A percentile compares a stretch with the other conserved stretches of the same genome.
phyloP scores from a whole-genome alignment of 2,888 invertebrate species.

The Noctua comes region DNA sequence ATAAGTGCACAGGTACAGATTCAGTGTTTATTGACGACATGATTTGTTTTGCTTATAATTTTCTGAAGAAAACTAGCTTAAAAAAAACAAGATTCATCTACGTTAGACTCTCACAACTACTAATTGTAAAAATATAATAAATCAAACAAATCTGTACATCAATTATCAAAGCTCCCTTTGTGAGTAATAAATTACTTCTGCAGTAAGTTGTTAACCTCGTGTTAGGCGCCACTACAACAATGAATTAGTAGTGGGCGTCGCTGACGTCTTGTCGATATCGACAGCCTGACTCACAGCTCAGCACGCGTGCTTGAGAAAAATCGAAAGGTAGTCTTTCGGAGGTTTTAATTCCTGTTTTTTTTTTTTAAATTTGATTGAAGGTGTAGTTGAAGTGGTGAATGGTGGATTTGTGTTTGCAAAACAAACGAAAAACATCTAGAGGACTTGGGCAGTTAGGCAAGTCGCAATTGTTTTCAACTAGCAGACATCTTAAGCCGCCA shows the following conservation, averaged over 20 bases:
- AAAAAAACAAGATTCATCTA: neutral
- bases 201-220: slow-evolving; percentile 24
- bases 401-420: neutral
- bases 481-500: neutral
- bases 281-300: slow-evolving; percentile 38
- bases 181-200: neutral
- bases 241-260: slow-evolving; percentile 42
- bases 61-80: neutral
- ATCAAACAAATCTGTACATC: neutral
- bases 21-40: neutral
- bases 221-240: slow-evolving; percentile 44
- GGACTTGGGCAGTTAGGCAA: neutral
- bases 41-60: neutral
- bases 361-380: neutral
- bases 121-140: neutral
- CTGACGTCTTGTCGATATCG: slow-evolving; percentile 32
- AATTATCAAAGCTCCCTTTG: neutral
- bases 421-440: neutral
- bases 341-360: neutral
- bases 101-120: neutral
- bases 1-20: neutral
- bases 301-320: slow-evolving; percentile 28
- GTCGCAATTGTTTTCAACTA: neutral
- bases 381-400: neutral
- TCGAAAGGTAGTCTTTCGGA: slow-evolving; percentile 28